phyloP scores from a whole-genome alignment of 2,797 vertebrate genomes.

The Phaenicophaeus curvirostris region DNA sequence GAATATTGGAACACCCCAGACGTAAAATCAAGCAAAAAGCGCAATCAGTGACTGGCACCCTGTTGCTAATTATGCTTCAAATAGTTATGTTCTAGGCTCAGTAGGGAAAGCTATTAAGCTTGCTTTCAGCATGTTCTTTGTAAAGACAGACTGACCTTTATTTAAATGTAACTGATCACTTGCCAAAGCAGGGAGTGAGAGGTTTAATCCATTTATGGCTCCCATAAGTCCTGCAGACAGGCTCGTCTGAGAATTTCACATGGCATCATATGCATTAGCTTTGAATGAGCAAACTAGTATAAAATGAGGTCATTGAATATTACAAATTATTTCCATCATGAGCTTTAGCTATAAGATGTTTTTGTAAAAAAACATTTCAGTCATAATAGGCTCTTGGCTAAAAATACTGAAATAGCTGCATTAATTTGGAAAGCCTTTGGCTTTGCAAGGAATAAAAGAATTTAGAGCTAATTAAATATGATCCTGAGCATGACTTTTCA shows the following conservation, averaged over 20 bases:
- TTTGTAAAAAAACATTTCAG: slow-evolving; percentile 21
- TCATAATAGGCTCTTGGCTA: background rate
- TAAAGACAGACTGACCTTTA: slow-evolving; percentile 74
- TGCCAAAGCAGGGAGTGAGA: slow-evolving; percentile 68
- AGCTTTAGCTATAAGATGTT: slow-evolving; percentile 34
- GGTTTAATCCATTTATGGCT: slow-evolving; percentile 65
- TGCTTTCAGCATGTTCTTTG: slow-evolving; percentile 69
- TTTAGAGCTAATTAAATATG: slow-evolving; percentile 21
- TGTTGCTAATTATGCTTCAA: slow-evolving; percentile 77
- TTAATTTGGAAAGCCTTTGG: slow-evolving; percentile 34
- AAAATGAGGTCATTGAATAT: slow-evolving; percentile 55
- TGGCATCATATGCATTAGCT: slow-evolving; percentile 43
- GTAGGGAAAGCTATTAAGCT: slow-evolving; percentile 67
- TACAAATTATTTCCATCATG: slow-evolving; percentile 52
- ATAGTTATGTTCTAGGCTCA: slow-evolving; percentile 70
- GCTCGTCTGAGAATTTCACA: slow-evolving; percentile 47
- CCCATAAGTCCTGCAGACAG: slow-evolving; percentile 52
- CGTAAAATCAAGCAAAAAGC: slow-evolving; percentile 61
- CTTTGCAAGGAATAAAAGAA: slow-evolving; percentile 24
- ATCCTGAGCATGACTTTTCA: background rate
- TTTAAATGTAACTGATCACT: slow-evolving; percentile 69
- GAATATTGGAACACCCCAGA: slow-evolving; percentile 66
- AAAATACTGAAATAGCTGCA: slow-evolving; percentile 26
- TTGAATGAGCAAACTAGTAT: slow-evolving; percentile 48
- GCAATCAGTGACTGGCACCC: slow-evolving; percentile 62